Evolutionary conservation across 2,797 vertebrate species (phyloP).

Genomic region (Kryptolebias ocellatus): DNA sequence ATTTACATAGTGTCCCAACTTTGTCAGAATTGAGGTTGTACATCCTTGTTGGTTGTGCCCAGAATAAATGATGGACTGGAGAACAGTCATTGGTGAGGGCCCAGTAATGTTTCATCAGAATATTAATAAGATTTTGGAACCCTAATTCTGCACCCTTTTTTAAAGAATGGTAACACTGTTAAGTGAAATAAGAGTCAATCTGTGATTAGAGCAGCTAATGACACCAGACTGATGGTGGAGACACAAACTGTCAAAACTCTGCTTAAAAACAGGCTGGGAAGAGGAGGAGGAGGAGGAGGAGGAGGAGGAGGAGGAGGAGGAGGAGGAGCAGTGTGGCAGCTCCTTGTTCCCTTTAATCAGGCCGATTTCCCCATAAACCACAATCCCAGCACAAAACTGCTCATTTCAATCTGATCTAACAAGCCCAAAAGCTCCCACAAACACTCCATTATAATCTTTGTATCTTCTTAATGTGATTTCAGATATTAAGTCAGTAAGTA

Average conservation of each 20-base stretch:
- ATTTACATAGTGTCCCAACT: too few relatives aligned
- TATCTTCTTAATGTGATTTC: slow-evolving; percentile 20
- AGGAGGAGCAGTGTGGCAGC: slow-evolving; percentile 13
- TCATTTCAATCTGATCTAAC: slow-evolving; percentile 33
- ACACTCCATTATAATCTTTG: slow-evolving; percentile 4
- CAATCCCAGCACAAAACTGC: slow-evolving; percentile 37
- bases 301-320: not conserved
- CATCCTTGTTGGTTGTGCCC: slow-evolving; percentile 12
- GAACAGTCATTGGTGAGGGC: slow-evolving; percentile 3
- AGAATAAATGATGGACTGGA: slow-evolving; percentile 19
- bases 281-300: not conserved
- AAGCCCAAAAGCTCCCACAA: slow-evolving; percentile 13
- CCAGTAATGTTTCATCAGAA: slow-evolving; percentile 14
- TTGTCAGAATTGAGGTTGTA: too few relatives aligned
- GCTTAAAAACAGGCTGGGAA: slow-evolving; percentile 21
- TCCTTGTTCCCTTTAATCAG: slow-evolving; percentile 48
- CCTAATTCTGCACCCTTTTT: not conserved
- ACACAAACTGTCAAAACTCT: slow-evolving; percentile 41
- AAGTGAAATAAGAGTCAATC: slow-evolving; percentile 37
- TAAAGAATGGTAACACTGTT: slow-evolving; percentile 22
- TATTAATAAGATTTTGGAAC: slow-evolving; percentile 26
- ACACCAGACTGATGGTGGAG: slow-evolving; percentile 24
- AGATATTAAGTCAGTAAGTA: slow-evolving; percentile 16
- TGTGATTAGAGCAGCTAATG: slow-evolving; percentile 34
- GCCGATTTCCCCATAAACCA: slow-evolving; percentile 36